These are phyloP conservation scores for Sus cebifrons DNA, from an alignment of 2,797 vertebrate genomes.

Conservation along the genomic window DNA sequence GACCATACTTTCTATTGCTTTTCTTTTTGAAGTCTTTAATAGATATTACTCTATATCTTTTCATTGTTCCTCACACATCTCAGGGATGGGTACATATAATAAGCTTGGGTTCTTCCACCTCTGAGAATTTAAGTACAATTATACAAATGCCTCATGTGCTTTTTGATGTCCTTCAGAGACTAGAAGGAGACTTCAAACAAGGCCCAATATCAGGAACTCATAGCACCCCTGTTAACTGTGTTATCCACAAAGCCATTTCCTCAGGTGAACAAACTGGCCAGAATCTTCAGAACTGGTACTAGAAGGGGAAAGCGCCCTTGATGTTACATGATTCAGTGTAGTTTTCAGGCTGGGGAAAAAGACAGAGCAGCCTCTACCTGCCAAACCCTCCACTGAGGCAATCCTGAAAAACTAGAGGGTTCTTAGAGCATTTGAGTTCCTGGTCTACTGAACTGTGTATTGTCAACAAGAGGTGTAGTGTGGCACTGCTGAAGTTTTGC, in stretches of 20 bases:
- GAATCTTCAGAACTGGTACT: background rate
- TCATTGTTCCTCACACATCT: conserved; percentile 6
- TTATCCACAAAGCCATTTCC: background rate
- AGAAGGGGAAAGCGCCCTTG: background rate
- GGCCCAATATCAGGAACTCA: background rate
- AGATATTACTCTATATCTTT: background rate
- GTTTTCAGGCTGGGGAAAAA: background rate
- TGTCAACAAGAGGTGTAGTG: background rate
- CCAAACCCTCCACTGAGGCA: accelerated
- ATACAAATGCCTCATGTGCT: background rate
- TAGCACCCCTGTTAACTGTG: background rate
- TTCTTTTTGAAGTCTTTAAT: conserved; percentile 39
- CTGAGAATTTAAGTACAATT: conserved; percentile 21
- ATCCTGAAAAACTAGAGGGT: background rate
- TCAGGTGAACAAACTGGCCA: background rate
- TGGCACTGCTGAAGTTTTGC: background rate
- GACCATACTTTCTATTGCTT: background rate
- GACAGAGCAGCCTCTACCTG: background rate
- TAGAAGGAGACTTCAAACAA: background rate
- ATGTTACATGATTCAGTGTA: background rate
- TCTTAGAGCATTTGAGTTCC: background rate
- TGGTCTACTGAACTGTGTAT: background rate
- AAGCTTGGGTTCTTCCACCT: background rate
- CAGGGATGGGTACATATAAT: background rate
- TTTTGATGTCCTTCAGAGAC: background rate